These are phyloP conservation scores for Lonchura striata DNA, from an alignment of 2,113 vertebrate genomes.

Conservation along the genomic window DNA sequence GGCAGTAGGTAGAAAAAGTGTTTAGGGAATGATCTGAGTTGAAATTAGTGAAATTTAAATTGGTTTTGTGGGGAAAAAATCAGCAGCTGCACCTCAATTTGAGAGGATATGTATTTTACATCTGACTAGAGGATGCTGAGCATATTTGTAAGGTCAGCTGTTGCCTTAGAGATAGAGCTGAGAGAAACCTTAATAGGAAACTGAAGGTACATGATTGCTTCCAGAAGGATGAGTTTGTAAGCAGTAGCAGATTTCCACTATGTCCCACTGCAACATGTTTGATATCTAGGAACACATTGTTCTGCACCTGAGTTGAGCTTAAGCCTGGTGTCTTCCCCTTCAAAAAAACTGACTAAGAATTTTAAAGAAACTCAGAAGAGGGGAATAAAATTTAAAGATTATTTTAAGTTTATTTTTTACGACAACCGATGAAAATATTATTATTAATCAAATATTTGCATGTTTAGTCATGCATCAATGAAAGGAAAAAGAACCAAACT, in stretches of 20 bases:
- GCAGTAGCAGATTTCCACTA: neutral
- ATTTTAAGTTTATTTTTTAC: too few relatives aligned
- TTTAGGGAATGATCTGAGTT: neutral
- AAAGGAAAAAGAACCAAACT: neutral
- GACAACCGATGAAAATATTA: neutral
- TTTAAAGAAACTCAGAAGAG: neutral
- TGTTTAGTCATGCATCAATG: neutral
- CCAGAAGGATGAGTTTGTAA: neutral
- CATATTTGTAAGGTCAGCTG: neutral
- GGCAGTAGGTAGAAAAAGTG: neutral
- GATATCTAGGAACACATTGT: neutral
- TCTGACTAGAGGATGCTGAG: neutral
- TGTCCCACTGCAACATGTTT: neutral
- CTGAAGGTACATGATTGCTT: neutral
- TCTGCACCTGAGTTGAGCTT: neutral
- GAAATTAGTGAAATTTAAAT: conserved; percentile 20
- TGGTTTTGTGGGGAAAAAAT: neutral
- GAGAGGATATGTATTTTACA: neutral
- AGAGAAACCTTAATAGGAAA: neutral
- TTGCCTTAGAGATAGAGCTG: neutral
- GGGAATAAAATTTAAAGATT: neutral
- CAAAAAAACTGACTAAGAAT: neutral
- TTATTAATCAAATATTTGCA: neutral
- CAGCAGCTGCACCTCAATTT: neutral
- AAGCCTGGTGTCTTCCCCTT: neutral